Evolutionary conservation across 2,888 invertebrate genomes (phyloP).

Genomic region (Arrhopalites spinosus): DNA sequence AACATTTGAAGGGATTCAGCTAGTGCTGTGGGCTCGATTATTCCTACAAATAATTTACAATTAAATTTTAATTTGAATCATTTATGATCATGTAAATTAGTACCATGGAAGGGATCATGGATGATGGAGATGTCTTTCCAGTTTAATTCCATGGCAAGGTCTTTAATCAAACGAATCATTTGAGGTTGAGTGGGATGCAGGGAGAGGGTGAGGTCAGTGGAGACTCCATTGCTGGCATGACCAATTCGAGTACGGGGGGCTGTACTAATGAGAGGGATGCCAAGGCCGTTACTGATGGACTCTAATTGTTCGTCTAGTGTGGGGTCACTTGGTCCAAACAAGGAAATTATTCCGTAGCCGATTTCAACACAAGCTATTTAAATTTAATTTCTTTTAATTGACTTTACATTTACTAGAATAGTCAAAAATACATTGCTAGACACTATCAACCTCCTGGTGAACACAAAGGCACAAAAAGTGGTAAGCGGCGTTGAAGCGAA

Average conservation of each 20-base stretch:
- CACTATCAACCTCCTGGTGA: no score
- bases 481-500: no score
- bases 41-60: conserved; percentile 36
- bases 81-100: neutral
- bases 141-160: conserved; percentile 48
- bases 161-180: conserved; percentile 48
- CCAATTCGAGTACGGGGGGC: conserved; percentile 43
- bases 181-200: conserved; percentile 53
- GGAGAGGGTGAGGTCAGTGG: conserved; percentile 45
- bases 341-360: conserved; percentile 48
- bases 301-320: conserved; percentile 47
- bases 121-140: conserved; percentile 55
- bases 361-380: conserved; percentile 52
- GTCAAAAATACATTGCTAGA: no score
- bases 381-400: no score
- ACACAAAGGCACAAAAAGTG: no score
- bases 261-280: conserved; percentile 52
- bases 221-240: conserved; percentile 27
- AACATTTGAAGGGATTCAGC: conserved; percentile 52
- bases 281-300: conserved; percentile 51
- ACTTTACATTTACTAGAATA: no score
- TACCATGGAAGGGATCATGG: conserved; percentile 53
- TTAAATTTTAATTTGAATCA: neutral
- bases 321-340: conserved; percentile 54
- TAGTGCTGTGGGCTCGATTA: conserved; percentile 52